Evolutionary conservation across 2,113 vertebrate species (phyloP).

Genomic region (Phaethornis superciliosus): DNA sequence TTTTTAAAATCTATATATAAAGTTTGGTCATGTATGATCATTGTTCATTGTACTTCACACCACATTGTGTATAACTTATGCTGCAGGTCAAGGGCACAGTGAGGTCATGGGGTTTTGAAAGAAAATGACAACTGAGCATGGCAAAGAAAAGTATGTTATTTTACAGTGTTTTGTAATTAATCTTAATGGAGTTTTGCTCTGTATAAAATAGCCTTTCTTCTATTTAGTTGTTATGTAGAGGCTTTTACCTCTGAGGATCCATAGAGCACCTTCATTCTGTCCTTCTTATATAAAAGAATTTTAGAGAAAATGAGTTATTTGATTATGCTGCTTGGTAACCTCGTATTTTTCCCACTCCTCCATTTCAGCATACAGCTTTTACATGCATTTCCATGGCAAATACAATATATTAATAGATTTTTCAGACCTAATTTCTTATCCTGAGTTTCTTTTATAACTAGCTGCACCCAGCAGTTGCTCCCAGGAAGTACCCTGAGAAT

Average conservation of each 20-base stretch:
- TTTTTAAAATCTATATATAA: neutral
- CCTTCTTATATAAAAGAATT: neutral
- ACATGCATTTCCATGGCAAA: neutral
- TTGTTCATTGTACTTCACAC: conserved; percentile 35
- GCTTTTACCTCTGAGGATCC: neutral
- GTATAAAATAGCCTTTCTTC: neutral
- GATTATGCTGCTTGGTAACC: neutral
- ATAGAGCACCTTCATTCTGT: neutral
- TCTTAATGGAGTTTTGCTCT: neutral
- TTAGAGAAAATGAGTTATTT: neutral
- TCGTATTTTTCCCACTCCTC: neutral
- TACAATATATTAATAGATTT: neutral
- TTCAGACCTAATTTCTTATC: neutral
- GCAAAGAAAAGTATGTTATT: neutral
- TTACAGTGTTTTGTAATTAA: conserved; percentile 47
- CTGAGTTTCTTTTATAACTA: neutral
- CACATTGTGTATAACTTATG: neutral
- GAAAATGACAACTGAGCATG: neutral
- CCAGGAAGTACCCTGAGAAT: neutral
- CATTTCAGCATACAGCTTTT: neutral
- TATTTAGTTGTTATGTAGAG: neutral
- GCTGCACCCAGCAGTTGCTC: neutral
- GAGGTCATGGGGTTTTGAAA: neutral
- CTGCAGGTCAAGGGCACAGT: neutral
- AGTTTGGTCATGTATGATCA: conserved; percentile 13